Conservation (phyloP, 2,113 vertebrate species). For the Podilymbus podiceps region DNA sequence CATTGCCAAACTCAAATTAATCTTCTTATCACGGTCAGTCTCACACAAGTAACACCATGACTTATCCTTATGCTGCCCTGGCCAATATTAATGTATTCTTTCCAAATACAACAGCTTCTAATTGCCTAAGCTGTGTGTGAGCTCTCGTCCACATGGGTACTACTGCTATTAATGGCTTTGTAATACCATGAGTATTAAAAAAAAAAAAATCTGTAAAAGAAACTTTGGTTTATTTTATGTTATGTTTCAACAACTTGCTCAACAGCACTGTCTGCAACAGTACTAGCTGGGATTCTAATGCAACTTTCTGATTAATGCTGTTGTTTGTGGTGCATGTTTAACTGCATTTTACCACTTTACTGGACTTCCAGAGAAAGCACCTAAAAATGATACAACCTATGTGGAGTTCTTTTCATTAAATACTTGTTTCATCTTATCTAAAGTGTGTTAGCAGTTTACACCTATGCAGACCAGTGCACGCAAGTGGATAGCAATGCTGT, state of each 20-base stretch:
- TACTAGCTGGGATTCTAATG: neutral
- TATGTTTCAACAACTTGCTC: neutral
- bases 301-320: neutral
- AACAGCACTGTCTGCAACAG: neutral
- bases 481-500: neutral
- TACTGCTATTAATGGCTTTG: slow-evolving; percentile 36
- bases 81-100: slow-evolving; percentile 44
- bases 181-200: slow-evolving; percentile 39
- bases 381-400: neutral
- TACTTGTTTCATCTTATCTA: neutral
- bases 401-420: neutral
- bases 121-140: slow-evolving; percentile 54
- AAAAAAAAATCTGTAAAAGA: neutral
- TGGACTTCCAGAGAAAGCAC: neutral
- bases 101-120: slow-evolving; percentile 59
- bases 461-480: neutral
- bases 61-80: slow-evolving; percentile 30
- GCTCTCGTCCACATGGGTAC: slow-evolving; percentile 18
- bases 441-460: neutral
- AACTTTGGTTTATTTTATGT: neutral
- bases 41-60: neutral
- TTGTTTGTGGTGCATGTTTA: neutral
- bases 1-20: slow-evolving; percentile 8
- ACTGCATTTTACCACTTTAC: neutral
- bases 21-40: slow-evolving; percentile 5